Conservation (phyloP, 2,113 vertebrate genomes). For the Periophthalmodon schlosseri region DNA sequence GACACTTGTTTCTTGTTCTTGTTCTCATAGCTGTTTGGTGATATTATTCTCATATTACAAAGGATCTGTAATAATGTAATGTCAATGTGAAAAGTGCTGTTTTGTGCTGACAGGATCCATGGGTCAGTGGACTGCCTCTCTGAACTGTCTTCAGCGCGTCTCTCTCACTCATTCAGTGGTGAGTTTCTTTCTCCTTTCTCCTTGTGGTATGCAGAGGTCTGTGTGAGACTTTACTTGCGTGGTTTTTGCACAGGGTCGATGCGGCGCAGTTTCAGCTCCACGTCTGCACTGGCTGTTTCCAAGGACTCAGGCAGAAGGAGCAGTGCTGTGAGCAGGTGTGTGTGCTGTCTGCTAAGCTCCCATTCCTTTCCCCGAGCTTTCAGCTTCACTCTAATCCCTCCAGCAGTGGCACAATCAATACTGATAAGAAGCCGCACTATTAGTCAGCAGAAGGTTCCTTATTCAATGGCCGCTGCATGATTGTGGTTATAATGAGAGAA, state of each 20-base stretch:
- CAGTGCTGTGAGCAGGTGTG: conserved; percentile 82
- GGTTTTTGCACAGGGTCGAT: conserved; percentile 64
- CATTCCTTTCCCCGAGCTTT: conserved; percentile 18
- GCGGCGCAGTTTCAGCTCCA: conserved; percentile 89
- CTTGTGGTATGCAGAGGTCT: conserved; percentile 17
- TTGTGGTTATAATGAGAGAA: conserved; percentile 52
- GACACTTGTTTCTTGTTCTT: not conserved
- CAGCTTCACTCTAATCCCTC: conserved; percentile 42
- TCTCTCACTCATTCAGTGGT: conserved; percentile 84
- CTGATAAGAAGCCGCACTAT: conserved; percentile 53
- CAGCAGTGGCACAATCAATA: conserved; percentile 46
- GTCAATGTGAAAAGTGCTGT: not conserved
- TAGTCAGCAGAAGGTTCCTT: conserved; percentile 55
- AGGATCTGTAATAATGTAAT: not conserved
- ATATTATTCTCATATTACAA: not conserved
- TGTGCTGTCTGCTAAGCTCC: conserved; percentile 11
- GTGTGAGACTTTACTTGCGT: conserved; percentile 29
- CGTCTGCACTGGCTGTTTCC: conserved; percentile 81
- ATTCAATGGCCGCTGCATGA: conserved; percentile 42
- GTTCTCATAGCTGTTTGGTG: not conserved
- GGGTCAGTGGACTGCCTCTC: conserved; percentile 92
- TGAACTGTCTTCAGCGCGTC: conserved; percentile 84
- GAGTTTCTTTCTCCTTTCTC: conserved; percentile 48
- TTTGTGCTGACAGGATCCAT: conserved; percentile 78
- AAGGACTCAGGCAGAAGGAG: conserved; percentile 86